Conservation (phyloP, 1,140 invertebrate genomes). For the Parapsyche elsis region DNA sequence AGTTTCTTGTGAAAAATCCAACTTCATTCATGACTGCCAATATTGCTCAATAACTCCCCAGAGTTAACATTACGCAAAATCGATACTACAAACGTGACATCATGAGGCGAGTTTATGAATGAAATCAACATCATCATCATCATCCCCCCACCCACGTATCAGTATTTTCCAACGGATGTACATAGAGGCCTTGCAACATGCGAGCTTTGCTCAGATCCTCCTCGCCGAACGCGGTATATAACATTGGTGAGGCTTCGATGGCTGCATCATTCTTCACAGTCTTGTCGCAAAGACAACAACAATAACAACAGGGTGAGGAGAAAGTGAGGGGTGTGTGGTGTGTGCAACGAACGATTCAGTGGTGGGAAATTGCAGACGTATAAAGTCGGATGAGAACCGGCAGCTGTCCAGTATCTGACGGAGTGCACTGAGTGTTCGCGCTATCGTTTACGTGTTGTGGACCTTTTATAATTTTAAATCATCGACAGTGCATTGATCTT, state of each 20-base stretch:
- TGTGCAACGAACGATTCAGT: no score
- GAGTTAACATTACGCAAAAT: conserved; percentile 8
- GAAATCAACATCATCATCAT: conserved; percentile 29
- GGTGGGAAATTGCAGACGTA: conserved; percentile 27
- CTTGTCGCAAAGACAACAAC: conserved; percentile 33
- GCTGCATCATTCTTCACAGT: conserved; percentile 42
- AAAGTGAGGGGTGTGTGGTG: not conserved
- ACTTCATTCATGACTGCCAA: conserved; percentile 48
- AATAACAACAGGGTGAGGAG: not conserved
- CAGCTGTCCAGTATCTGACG: conserved; percentile 34
- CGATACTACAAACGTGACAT: conserved; percentile 39
- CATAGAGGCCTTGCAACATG: not conserved
- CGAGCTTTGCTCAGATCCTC: not conserved
- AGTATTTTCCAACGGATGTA: not conserved
- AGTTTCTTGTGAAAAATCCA: no score
- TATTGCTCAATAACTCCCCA: no score
- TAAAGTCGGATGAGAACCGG: conserved; percentile 47
- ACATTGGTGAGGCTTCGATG: not conserved
- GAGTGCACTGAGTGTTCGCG: not conserved
- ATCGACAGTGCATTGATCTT: conserved; percentile 9
- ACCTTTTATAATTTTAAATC: no score
- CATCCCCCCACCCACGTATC: not conserved
- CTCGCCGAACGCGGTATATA: conserved; percentile 47
- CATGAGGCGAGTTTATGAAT: conserved; percentile 47
- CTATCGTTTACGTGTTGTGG: not conserved